Evolutionary conservation across 2,797 vertebrate species (phyloP), one percentile per base, ranked within the genome.

Genomic region (Orientallactaga sibirica): DNA sequence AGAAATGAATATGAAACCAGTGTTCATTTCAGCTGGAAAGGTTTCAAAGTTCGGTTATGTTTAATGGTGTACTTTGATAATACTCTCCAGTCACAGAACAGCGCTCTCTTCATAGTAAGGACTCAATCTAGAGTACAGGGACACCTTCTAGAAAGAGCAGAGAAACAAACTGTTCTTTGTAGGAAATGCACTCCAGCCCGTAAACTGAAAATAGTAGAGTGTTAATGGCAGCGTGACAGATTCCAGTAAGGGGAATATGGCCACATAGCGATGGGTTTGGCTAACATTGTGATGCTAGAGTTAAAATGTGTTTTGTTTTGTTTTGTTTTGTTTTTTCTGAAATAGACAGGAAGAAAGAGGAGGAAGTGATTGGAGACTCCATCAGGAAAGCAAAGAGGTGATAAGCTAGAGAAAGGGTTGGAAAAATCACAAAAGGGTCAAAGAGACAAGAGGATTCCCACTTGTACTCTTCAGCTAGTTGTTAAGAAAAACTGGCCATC

Each of bases 31-130:
- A 96, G 87, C 94, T 96, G 94, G 96, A 95, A 95, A 85, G 95
- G 37, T 88, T 96, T 97, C 94, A 86, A 95, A 97, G 92, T 96
- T 97, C 29, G 29, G 95, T 95, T 97, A 90, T 95, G 92, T 97
- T 97, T 96, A 97, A 95, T 96, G 95, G 97, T 96, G 74, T 33
- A n/a, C 95, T 96, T 85, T 93, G 90, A 97, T 96, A 88, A 95
- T 94, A 92, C 96, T 95, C 82, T 95, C 87, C 74, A 73, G 95
- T 96, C 97, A 95, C 96, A 94, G 94, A 97, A 85, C 76, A 94
- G 88, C 0, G 1, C 90, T 97, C 85, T 77, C 92, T 76, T 25
- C 67, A 14, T 83, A 88, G 58, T 62, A 61, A 81, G 73, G 75
- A 67, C 80, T 86, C 67, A 25, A 22, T 74, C 73, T 79, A 78